Base-by-base conservation (phyloP, 2,888 invertebrate species). In the Zygogramma bicolorata region DNA sequence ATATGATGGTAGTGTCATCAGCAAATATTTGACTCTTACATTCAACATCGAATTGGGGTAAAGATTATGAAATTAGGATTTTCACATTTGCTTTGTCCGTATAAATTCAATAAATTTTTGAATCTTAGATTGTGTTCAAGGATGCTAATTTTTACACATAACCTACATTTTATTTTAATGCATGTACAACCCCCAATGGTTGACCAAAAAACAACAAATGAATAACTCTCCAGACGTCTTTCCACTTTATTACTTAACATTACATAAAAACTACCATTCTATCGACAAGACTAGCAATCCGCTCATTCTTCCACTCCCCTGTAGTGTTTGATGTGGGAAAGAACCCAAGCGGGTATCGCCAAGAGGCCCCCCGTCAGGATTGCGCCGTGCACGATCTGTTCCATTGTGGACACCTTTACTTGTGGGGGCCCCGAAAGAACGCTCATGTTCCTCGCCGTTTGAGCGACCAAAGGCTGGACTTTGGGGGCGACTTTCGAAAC, bases 301-400 rank as follows among this genome's bases (percentile, higher is more conserved):
- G n/a, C n/a, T n/a, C 57, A 40, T 69, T 72, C 63, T 38, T 58
- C 79, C 15, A 62, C 42, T 4, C 78, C 81, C 78, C 83, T 85
- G 81, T 87, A 87, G 46, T 84, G 74, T 60, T 84, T 83, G 60
- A 87, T 81, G 78, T 87, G 82, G 40, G 80, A 76, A 7, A 86
- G 78, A 2, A 87, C 85, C 84, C 85, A 87, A 0, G 75, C 75
- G 18, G 87, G 87, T 31, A 85, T 69, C 29, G 81, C 78, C 25
- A 82, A 34, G 13, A 83, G 75, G n/a, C 81, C 79, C 31, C 71
- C 71, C 20, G 77, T 49, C 68, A 87, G 84, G 6, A 81, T 66
- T 25, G 81, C 3, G 1, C 84, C 86, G 75, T 86, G 86, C 25
- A 75, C 75, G 0, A 80, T 20, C 77, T 86, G 86, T 78, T 86